Percentiles rank a stretch among this genome's conserved stretches.
phyloP scores from a whole-genome alignment of 2,888 invertebrate species.

The Drosophila leonis region DNA sequence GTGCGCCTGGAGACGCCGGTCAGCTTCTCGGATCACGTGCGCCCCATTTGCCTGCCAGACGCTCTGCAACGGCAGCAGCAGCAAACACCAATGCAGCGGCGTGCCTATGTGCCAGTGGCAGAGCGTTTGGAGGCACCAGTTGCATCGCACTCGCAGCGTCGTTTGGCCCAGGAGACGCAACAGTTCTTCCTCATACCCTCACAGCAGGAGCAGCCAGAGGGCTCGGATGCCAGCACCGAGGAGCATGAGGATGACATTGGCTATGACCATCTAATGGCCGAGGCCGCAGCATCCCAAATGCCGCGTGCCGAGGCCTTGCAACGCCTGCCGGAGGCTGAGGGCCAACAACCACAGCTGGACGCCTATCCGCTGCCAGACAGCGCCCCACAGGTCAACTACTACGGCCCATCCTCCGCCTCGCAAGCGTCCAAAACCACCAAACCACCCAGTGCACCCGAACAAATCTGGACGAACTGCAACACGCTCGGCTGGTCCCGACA shows the following conservation, averaged over 20 bases:
- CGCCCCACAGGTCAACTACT: slow-evolving; percentile 83
- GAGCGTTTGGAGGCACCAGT: slow-evolving; percentile 78
- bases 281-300: slow-evolving; percentile 75
- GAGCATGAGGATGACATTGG: slow-evolving; percentile 30
- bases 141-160: slow-evolving; percentile 48
- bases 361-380: slow-evolving; percentile 83
- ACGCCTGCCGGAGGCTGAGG: slow-evolving; percentile 31
- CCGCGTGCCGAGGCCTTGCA: slow-evolving; percentile 83
- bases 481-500: slow-evolving; percentile 95
- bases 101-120: slow-evolving; percentile 82
- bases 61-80: slow-evolving; percentile 83
- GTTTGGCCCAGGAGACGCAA: slow-evolving; percentile 81
- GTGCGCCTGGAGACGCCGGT: slow-evolving; percentile 92
- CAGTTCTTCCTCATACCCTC: slow-evolving; percentile 84
- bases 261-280: slow-evolving; percentile 65
- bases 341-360: slow-evolving; percentile 38
- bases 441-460: slow-evolving; percentile 56
- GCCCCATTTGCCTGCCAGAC: slow-evolving; percentile 92
- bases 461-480: slow-evolving; percentile 89
- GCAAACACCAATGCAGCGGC: slow-evolving; percentile 76
- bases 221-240: slow-evolving; percentile 33
- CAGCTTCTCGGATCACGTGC: slow-evolving; percentile 92
- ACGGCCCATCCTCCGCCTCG: slow-evolving; percentile 44
- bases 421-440: slow-evolving; percentile 36
- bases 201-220: slow-evolving; percentile 51